Conservation (phyloP, 2,888 invertebrate genomes). For the Pammene aurita region DNA sequence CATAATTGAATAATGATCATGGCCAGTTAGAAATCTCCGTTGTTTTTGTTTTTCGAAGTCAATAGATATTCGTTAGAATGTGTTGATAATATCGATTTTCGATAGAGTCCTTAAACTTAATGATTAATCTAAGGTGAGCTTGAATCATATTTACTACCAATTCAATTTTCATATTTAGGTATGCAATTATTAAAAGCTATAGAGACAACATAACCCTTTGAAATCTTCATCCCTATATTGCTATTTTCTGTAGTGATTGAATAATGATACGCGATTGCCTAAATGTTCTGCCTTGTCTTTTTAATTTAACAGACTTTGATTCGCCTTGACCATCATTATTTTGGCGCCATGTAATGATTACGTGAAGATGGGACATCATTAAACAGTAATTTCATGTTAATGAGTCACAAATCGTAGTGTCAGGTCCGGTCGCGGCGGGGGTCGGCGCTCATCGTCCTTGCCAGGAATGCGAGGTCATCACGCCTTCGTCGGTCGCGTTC, state of each 20-base stretch:
- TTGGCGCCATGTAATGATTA: constrained; percentile 46
- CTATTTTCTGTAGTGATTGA: background rate
- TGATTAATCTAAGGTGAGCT: background rate
- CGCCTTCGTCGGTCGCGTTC: constrained; percentile 71
- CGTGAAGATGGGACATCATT: constrained; percentile 45
- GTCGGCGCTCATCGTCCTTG: constrained; percentile 73
- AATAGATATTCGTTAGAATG: constrained; percentile 15
- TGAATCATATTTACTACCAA: background rate
- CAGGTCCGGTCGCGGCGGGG: constrained; percentile 50
- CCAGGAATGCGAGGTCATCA: constrained; percentile 81
- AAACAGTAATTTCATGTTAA: constrained; percentile 48
- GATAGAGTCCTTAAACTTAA: constrained; percentile 19
- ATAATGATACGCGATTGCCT: background rate
- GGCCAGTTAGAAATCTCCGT: constrained; percentile 55
- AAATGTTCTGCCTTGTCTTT: background rate
- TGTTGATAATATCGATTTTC: constrained; percentile 16
- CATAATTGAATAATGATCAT: constrained; percentile 68
- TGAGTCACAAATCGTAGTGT: constrained; percentile 50
- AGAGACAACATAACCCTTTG: too few relatives aligned
- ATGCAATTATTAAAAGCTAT: too few relatives aligned
- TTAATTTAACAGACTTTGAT: background rate
- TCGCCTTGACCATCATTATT: constrained; percentile 42
- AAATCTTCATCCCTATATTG: too few relatives aligned
- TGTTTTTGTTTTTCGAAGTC: constrained; percentile 54
- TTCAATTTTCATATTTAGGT: too few relatives aligned